Percentiles rank a stretch among this genome's conserved stretches.
phyloP scores from a whole-genome alignment of 2,113 vertebrate genomes.

The Cettia cetti region DNA sequence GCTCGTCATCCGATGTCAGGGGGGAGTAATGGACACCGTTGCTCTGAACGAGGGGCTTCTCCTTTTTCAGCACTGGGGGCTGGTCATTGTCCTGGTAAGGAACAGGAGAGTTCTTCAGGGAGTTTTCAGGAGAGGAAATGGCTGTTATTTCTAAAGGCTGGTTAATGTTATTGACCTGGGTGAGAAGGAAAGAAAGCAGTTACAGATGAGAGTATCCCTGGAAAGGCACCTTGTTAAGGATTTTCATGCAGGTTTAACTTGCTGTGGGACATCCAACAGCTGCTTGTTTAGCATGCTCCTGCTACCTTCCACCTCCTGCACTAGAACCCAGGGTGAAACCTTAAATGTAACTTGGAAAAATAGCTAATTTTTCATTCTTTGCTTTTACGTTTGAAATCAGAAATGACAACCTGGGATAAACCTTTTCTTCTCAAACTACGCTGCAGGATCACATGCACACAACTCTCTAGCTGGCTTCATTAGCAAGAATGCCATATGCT shows the following conservation, averaged over 20 bases:
- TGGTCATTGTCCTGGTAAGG: constrained; percentile 88
- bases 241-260: neutral
- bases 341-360: neutral
- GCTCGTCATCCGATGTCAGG: constrained; percentile 79
- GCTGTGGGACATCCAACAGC: neutral
- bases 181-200: constrained; percentile 31
- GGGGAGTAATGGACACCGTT: constrained; percentile 81
- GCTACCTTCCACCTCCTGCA: neutral
- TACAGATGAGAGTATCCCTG: neutral
- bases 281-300: neutral
- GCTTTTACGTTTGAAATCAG: neutral
- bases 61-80: constrained; percentile 92
- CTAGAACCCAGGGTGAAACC: neutral
- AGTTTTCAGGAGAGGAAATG: constrained; percentile 97
- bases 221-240: neutral
- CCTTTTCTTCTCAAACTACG: neutral
- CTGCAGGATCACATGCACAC: neutral
- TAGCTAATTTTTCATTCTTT: neutral
- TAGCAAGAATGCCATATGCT: constrained; percentile 31
- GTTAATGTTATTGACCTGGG: constrained; percentile 96
- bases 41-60: constrained; percentile 81
- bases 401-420: neutral
- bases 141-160: constrained; percentile 98
- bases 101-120: constrained; percentile 84
- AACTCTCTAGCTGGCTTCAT: neutral